A percentile compares a stretch with the other conserved stretches of the same genome.
These are phyloP conservation scores for Oscheius sp. DNA, from an alignment of 2,888 invertebrate genomes.

Conservation along the genomic window DNA sequence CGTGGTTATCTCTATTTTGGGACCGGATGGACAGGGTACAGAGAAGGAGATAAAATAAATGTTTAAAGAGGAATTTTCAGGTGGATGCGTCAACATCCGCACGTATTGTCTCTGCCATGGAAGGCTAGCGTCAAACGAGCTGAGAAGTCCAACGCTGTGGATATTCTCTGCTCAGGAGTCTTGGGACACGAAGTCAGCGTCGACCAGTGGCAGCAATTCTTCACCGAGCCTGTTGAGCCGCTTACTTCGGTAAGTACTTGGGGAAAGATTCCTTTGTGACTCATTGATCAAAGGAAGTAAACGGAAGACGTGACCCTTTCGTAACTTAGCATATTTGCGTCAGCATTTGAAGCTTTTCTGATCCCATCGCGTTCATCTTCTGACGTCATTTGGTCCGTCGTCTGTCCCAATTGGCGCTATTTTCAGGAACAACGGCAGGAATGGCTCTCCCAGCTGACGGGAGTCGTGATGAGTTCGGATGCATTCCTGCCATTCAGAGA, in stretches of 20 bases:
- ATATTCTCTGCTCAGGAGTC: constrained; percentile 72
- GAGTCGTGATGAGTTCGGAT: constrained; percentile 87
- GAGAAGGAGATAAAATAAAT: too few relatives aligned
- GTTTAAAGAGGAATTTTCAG: too few relatives aligned
- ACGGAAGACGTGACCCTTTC: background rate
- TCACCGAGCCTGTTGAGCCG: constrained; percentile 66
- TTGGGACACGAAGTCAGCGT: constrained; percentile 62
- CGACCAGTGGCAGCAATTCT: constrained; percentile 65
- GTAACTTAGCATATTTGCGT: background rate
- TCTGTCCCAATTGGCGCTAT: background rate
- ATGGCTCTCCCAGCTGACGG: constrained; percentile 75
- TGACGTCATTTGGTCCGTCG: background rate
- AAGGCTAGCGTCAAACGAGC: constrained; percentile 86
- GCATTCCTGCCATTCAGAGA: constrained; percentile 99
- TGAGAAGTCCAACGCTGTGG: constrained; percentile 91
- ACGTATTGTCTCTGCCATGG: constrained; percentile 84
- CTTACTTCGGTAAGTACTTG: constrained; percentile 59
- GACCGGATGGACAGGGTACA: too few relatives aligned
- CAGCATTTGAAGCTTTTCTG: constrained; percentile 5
- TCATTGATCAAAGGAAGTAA: too few relatives aligned
- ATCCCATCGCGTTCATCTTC: constrained; percentile 20
- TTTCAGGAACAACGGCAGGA: constrained; percentile 70
- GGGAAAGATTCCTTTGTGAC: background rate
- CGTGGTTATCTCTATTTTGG: too few relatives aligned
- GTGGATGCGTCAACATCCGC: constrained; percentile 93